Evolutionary conservation across 2,888 invertebrate species (phyloP).

Genomic region (Eledona agricola): DNA sequence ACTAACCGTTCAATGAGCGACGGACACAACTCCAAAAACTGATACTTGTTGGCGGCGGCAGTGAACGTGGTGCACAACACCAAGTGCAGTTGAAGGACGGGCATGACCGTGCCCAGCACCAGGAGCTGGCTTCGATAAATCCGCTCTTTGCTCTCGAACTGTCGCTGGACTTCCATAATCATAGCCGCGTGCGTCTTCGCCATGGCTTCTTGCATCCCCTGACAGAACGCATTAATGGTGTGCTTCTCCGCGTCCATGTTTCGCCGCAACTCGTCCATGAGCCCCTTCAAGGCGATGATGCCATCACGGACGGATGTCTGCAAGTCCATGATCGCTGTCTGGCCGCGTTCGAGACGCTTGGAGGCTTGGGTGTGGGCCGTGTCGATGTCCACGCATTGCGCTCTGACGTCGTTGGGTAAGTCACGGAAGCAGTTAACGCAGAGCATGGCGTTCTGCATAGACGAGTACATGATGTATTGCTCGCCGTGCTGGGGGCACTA

Average conservation of each 20-base stretch:
- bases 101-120: slow-evolving; percentile 67
- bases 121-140: slow-evolving; percentile 59
- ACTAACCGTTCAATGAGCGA: slow-evolving; percentile 72
- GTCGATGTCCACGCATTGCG: slow-evolving; percentile 78
- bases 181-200: slow-evolving; percentile 73
- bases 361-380: slow-evolving; percentile 77
- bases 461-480: slow-evolving; percentile 79
- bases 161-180: slow-evolving; percentile 73
- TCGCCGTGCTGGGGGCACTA: slow-evolving; percentile 75
- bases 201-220: slow-evolving; percentile 72
- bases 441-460: slow-evolving; percentile 73
- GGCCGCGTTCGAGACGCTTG: slow-evolving; percentile 74
- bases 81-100: slow-evolving; percentile 74
- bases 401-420: slow-evolving; percentile 71
- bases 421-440: slow-evolving; percentile 81
- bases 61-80: slow-evolving; percentile 77
- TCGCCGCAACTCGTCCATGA: slow-evolving; percentile 72
- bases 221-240: slow-evolving; percentile 72
- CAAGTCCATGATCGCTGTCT: slow-evolving; percentile 61
- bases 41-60: slow-evolving; percentile 76
- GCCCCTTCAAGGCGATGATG: slow-evolving; percentile 70
- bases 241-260: slow-evolving; percentile 73
- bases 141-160: slow-evolving; percentile 65
- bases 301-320: slow-evolving; percentile 73
- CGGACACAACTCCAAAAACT: slow-evolving; percentile 76